A percentile compares a stretch with the other conserved stretches of the same genome.
phyloP scores from a whole-genome alignment of 2,888 invertebrate genomes.

The Drosophila colorata region DNA sequence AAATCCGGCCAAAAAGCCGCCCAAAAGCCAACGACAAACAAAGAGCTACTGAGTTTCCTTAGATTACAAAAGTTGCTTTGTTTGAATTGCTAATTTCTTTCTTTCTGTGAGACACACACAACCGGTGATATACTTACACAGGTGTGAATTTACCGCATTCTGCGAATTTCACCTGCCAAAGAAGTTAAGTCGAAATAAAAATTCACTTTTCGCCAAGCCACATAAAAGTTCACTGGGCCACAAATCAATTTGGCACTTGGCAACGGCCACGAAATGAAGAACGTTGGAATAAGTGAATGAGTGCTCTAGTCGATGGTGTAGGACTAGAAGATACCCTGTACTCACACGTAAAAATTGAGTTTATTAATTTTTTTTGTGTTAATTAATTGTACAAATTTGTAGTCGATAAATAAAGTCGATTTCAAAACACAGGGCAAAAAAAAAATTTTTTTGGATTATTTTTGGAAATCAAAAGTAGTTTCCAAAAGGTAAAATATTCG shows the following conservation, averaged over 20 bases:
- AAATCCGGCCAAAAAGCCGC: conserved; percentile 13
- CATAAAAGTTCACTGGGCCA: conserved; percentile 55
- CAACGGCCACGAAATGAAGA: conserved; percentile 30
- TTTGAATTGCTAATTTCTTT: conserved; percentile 65
- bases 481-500: too few species aligned
- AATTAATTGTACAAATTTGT: too few species aligned
- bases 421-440: too few species aligned
- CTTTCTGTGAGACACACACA: not conserved
- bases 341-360: too few species aligned
- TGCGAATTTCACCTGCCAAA: conserved; percentile 5
- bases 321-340: conserved; percentile 5
- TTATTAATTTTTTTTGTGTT: too few species aligned
- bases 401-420: too few species aligned
- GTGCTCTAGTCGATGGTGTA: too few species aligned
- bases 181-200: conserved; percentile 38
- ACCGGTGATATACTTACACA: conserved; percentile 12
- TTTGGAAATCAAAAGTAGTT: too few species aligned
- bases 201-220: conserved; percentile 57
- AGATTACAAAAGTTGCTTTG: conserved; percentile 59
- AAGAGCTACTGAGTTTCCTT: conserved; percentile 31
- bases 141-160: conserved; percentile 39
- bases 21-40: conserved; percentile 27
- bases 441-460: too few species aligned
- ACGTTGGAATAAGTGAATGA: conserved; percentile 19
- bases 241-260: conserved; percentile 70